Evolutionary conservation across 2,888 invertebrate genomes (phyloP).

Genomic region (Acanthosoma haemorrhoidale): DNA sequence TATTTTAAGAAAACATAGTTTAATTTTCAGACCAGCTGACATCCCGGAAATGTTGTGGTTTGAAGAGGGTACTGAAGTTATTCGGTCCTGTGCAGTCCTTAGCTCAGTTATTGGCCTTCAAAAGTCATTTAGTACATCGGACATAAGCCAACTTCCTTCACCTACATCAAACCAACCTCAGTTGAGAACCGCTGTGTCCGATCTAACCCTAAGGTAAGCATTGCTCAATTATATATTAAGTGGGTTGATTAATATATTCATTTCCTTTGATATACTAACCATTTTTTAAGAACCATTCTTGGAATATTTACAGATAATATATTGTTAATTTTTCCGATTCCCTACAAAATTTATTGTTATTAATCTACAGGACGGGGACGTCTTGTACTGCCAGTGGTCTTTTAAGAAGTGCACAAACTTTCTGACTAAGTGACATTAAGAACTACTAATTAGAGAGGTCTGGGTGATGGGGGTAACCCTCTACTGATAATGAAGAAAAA

Average conservation of each 20-base stretch:
- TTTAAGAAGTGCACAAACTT: too few relatives aligned
- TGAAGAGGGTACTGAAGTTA: constrained; percentile 72
- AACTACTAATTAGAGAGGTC: too few relatives aligned
- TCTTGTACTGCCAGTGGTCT: too few relatives aligned
- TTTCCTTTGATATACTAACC: background rate
- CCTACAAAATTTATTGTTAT: too few relatives aligned
- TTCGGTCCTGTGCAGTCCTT: constrained; percentile 72
- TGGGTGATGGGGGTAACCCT: too few relatives aligned
- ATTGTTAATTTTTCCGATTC: too few relatives aligned
- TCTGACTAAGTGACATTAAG: too few relatives aligned
- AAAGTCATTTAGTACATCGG: constrained; percentile 76
- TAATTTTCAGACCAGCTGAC: constrained; percentile 50
- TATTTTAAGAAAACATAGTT: background rate
- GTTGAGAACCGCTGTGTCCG: constrained; percentile 35
- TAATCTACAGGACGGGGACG: too few relatives aligned
- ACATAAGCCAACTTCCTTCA: constrained; percentile 59
- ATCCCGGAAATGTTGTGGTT: constrained; percentile 61
- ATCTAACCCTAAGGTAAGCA: constrained; percentile 35
- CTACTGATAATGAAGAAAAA: too few relatives aligned
- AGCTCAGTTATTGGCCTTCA: constrained; percentile 75
- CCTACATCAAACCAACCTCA: constrained; percentile 44
- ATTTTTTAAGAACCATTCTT: too few relatives aligned
- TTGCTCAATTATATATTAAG: background rate
- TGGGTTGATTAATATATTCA: background rate
- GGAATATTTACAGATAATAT: too few relatives aligned